Evolutionary conservation across 2,797 vertebrate genomes (phyloP).

Genomic region (Vireo griseus): DNA sequence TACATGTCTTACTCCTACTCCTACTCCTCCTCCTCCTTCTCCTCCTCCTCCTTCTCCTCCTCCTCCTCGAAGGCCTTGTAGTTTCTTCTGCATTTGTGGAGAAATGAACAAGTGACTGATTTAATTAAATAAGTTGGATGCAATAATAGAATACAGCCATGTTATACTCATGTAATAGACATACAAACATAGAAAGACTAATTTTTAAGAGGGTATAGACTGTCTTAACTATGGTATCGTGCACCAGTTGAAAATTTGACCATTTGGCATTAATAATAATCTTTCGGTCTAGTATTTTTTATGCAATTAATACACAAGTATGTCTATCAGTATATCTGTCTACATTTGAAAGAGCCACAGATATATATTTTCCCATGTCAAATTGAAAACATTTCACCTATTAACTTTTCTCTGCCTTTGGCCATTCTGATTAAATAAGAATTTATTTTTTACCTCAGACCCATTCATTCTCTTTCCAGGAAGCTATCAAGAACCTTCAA

Average conservation of each 20-base stretch:
- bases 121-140: background rate
- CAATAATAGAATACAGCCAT: background rate
- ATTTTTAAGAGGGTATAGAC: background rate
- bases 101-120: background rate
- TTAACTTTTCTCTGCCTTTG: background rate
- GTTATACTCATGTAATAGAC: background rate
- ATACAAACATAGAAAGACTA: background rate
- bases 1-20: background rate
- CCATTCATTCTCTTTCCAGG: background rate
- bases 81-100: background rate
- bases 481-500: background rate
- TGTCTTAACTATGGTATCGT: background rate
- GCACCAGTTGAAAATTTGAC: background rate
- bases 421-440: background rate
- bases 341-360: background rate
- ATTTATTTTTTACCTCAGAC: background rate
- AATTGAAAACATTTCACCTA: background rate
- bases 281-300: background rate
- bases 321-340: background rate
- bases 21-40: background rate
- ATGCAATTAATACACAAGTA: background rate
- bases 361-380: background rate
- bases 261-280: background rate
- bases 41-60: background rate
- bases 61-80: background rate